Conservation (phyloP, 2,888 invertebrate genomes). For the Pheosia gnoma region DNA sequence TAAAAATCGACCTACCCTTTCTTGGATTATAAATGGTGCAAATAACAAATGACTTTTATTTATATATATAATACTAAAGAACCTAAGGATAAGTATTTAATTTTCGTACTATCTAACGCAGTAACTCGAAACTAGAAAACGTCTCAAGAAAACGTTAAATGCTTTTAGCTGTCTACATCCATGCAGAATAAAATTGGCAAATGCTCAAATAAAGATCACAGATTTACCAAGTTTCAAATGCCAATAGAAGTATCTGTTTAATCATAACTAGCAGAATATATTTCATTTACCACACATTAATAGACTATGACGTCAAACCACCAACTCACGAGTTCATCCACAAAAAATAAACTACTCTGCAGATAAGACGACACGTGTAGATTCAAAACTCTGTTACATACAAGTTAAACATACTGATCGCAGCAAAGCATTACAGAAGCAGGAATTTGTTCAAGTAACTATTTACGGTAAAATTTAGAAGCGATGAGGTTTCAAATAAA, state of each 20-base stretch:
- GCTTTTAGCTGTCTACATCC: conserved; percentile 10
- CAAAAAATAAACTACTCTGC: neutral
- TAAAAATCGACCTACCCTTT: too few relatives aligned
- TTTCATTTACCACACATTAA: neutral
- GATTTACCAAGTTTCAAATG: conserved; percentile 18
- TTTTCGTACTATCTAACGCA: neutral
- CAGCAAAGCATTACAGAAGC: neutral
- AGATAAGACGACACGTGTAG: neutral
- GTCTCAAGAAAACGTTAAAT: neutral
- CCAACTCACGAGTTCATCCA: neutral
- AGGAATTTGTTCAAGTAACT: neutral
- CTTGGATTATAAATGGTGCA: too few relatives aligned
- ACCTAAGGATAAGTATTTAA: neutral
- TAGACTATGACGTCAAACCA: conserved; percentile 4
- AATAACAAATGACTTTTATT: too few relatives aligned
- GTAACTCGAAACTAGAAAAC: neutral
- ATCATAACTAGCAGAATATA: conserved; percentile 2
- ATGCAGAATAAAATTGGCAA: conserved; percentile 28
- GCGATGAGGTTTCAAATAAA: neutral
- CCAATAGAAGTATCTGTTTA: conserved; percentile 18
- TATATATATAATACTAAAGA: too few relatives aligned
- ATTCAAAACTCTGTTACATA: neutral
- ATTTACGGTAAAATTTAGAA: neutral
- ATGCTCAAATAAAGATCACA: conserved; percentile 28
- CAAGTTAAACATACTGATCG: neutral